Evolutionary conservation across 2,113 vertebrate species (phyloP), one percentile per base, ranked within the genome.

Genomic region (Vulpes ferrilata): DNA sequence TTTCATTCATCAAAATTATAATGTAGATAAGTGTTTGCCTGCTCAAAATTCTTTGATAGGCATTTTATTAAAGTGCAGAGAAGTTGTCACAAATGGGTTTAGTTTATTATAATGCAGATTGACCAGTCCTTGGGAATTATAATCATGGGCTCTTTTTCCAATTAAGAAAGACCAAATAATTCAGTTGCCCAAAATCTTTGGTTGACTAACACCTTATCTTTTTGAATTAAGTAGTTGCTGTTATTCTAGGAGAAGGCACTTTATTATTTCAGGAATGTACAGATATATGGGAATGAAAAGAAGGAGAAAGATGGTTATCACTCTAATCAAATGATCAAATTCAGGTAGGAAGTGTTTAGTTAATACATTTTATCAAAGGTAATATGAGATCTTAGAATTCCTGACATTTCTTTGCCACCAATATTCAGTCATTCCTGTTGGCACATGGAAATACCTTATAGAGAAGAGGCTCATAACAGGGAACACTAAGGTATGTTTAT

Each of bases 1-100:
- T 90, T 96, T 83, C n/a, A 62, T 81, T 90, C 78, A 51, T 92
- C 87, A 69, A 23, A 93, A 78, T 95, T 97, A 88, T 25, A 38
- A 55, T 74, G 60, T 76, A 85, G 65, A 16, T 62, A 94, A 88
- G 4, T 78, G 10, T 93, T 85, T 87, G 59, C 4, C 74, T 79
- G 59, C 12, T 88, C 27, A 90, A 13, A 69, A 13, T 81, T 88
- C 69, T 88, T 88, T 88, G 81, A 91, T 85, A 64, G 53, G 1
- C 30, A 62, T 83, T 88, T n/a, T 88, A 38, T 95, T 91, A 96
- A 87, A 95, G 96, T 64, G 22, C 55, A 88, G 17, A 84, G 51
- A 51, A 89, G 74, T 51, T 80, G n/a, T 90, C 57, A 93, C 20
- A 69, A 92, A 73, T 93, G 20, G 13, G 17, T 62, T 96, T 94